Evolutionary conservation across 1,140 invertebrate genomes (phyloP).

Genomic region (Drosophila elegans): DNA sequence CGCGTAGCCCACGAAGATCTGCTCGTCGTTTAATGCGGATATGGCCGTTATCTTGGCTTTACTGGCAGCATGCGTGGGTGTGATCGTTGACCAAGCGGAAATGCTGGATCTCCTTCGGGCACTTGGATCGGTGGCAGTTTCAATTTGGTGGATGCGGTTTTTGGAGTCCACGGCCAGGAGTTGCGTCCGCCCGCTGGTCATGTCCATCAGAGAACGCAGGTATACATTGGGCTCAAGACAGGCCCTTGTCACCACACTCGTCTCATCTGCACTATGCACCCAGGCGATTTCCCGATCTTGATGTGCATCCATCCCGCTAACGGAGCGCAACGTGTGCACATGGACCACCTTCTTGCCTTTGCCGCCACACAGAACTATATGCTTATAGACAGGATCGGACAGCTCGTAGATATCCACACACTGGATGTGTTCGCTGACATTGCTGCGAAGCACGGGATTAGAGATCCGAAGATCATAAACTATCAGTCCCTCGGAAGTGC

Average conservation of each 20-base stretch:
- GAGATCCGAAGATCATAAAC: constrained; percentile 61
- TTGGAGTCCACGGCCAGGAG: constrained; percentile 69
- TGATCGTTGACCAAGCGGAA: constrained; percentile 56
- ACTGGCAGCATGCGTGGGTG: constrained; percentile 26
- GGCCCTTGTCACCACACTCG: constrained; percentile 11
- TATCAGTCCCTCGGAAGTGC: constrained; percentile 65
- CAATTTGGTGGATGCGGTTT: constrained; percentile 63
- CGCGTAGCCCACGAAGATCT: constrained; percentile 53
- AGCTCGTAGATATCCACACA: constrained; percentile 74
- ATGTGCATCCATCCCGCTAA: not conserved
- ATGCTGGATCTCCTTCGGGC: constrained; percentile 11
- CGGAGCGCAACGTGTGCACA: constrained; percentile 55
- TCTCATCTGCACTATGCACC: constrained; percentile 52
- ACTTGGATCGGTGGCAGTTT: constrained; percentile 13
- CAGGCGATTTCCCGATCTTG: constrained; percentile 40
- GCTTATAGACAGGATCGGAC: constrained; percentile 53
- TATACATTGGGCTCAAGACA: constrained; percentile 59
- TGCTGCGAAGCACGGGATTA: constrained; percentile 56
- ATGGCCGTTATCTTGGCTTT: constrained; percentile 52
- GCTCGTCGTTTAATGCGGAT: constrained; percentile 23
- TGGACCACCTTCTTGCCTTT: constrained; percentile 55
- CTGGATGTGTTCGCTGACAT: constrained; percentile 73
- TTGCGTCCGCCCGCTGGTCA: constrained; percentile 24
- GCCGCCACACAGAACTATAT: constrained; percentile 71
- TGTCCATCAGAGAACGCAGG: constrained; percentile 49